Evolutionary conservation across 2,888 invertebrate species (phyloP), one percentile per base, ranked within the genome.

Genomic region (Deilephila porcellus): DNA sequence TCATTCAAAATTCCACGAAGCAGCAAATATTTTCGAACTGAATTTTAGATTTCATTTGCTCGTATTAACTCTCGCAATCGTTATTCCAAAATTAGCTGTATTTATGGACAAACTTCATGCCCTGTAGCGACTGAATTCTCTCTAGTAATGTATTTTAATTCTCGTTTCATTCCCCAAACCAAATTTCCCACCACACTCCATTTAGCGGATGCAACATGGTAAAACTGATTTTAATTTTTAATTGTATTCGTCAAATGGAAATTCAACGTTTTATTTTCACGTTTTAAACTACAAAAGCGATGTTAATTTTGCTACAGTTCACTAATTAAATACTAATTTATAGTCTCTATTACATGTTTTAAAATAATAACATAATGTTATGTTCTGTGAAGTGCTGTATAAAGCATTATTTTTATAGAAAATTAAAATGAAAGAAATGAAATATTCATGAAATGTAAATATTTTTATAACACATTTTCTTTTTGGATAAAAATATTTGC

Each of bases 91-190:
- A 82, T 81, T 81, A 79, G 76, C 78, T 76, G 74, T 79, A 81
- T 82, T 83, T 82, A 81, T 83, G 78, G 78, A 77, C 76, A 78
- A 52, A 67, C 67, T 67, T 14, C 34, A 63, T 37, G 63, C 34
- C 63, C 76, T 76, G 80, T 80, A 79, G 81, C 74, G 76, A 81
- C 80, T 79, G 79, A 79, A 83, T 82, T 82, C 80, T 74, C 83
- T 78, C 71, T 72, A 75, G 79, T 81, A 83, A 83, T 84, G 82
- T 81, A 83, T 87, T 88, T 85, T 83, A 87, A 86, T 87, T 83
- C 77, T 77, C 76, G 79, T 83, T 89, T 84, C 80, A 83, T 86
- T 86, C 81, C 80, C 80, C 79, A 81, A 85, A 84, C 84, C 82
- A 82, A 84, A 85, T 84, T 83, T 81, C 75, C 80, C 74, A 76